phyloP scores from a whole-genome alignment of 2,888 invertebrate genomes.

The Junonia oenone region DNA sequence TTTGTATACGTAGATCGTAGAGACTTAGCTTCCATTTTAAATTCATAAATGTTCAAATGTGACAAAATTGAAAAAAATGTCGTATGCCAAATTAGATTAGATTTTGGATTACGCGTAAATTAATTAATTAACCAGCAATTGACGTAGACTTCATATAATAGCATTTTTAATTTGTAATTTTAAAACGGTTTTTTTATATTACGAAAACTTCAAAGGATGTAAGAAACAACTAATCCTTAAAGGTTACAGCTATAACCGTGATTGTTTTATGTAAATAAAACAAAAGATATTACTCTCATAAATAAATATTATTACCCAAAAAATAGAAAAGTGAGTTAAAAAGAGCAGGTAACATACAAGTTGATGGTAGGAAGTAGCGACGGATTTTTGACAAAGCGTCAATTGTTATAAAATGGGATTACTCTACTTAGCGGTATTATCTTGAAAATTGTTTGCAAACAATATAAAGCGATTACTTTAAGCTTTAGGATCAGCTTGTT shows the following conservation, averaged over 20 bases:
- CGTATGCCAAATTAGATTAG: no score
- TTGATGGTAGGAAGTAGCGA: not conserved
- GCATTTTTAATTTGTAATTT: no score
- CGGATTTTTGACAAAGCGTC: not conserved
- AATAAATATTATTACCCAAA: not conserved
- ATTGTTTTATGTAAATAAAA: not conserved
- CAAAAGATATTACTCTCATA: not conserved
- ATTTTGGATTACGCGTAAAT: no score
- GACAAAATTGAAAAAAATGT: no score
- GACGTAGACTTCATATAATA: no score
- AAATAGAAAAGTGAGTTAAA: not conserved
- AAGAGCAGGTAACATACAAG: not conserved
- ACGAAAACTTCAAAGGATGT: no score
- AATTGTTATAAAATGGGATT: slow-evolving; percentile 8
- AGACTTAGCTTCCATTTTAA: no score
- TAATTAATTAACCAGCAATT: no score
- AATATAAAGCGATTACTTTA: not conserved
- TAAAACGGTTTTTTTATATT: no score
- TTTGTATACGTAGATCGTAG: slow-evolving; percentile 47
- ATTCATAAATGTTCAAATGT: no score
- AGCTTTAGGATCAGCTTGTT: not conserved
- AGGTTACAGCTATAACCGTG: not conserved
- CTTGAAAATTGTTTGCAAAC: slow-evolving; percentile 15
- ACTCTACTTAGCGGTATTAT: not conserved
- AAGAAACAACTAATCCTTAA: not conserved